phyloP scores from a whole-genome alignment of 2,113 vertebrate species.

The Conger conger region DNA sequence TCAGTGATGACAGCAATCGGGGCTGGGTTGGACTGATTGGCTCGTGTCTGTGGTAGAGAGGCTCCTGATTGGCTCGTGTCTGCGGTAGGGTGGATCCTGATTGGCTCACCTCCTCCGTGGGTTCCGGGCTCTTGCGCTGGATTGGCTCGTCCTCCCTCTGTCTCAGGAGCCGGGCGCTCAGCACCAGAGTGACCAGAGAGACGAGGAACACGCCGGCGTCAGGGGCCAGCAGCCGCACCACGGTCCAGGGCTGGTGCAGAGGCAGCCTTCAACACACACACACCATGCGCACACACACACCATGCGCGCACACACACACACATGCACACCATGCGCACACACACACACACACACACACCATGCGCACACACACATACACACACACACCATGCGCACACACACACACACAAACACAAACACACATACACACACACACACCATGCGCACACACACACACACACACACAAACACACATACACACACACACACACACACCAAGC shows the following conservation, averaged over 20 bases:
- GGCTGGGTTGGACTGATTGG: neutral
- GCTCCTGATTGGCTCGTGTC: too few species aligned
- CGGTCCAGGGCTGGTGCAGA: constrained; percentile 71
- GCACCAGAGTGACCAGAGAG: constrained; percentile 73
- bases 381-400: neutral
- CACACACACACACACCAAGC: neutral
- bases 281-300: too few species aligned
- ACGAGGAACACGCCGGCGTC: constrained; percentile 82
- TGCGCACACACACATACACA: neutral
- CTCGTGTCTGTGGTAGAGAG: neutral
- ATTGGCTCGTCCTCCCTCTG: constrained; percentile 22
- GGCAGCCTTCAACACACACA: constrained; percentile 72
- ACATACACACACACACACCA: neutral
- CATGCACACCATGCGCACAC: neutral
- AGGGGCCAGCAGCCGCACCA: constrained; percentile 78
- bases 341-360: neutral
- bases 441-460: neutral
- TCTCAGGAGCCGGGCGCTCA: constrained; percentile 70
- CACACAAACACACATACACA: neutral
- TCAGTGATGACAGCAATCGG: constrained; percentile 25
- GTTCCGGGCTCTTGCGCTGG: constrained; percentile 21
- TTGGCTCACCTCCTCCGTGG: constrained; percentile 65
- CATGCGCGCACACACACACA: too few species aligned
- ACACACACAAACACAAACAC: neutral
- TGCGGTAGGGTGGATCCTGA: neutral